phyloP scores from a whole-genome alignment of 2,113 vertebrate genomes.

The Triplophysa rosa region DNA sequence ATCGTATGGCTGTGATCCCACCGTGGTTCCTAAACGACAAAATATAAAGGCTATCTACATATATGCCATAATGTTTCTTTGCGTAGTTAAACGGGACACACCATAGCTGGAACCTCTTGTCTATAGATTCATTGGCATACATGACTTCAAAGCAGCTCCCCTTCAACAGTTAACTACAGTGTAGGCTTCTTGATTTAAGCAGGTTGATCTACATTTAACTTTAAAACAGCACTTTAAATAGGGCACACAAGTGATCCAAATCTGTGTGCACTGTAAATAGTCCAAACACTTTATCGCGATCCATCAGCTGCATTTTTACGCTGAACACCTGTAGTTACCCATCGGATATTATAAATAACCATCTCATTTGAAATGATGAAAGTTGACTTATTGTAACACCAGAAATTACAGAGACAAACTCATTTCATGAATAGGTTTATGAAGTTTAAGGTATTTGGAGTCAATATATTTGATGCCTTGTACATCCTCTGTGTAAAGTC shows the following conservation, averaged over 20 bases:
- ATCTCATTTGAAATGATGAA: slow-evolving; percentile 7
- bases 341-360: slow-evolving; percentile 1
- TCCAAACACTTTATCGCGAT: background rate
- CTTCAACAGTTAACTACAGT: background rate
- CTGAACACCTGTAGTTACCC: slow-evolving; percentile 1
- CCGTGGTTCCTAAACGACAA: background rate
- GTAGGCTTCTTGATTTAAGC: background rate
- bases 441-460: slow-evolving; percentile 28
- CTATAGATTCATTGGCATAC: background rate
- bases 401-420: background rate
- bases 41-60: background rate
- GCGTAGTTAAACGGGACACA: background rate
- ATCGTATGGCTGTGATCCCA: background rate
- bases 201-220: slow-evolving; percentile 18
- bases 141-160: slow-evolving; percentile 8
- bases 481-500: slow-evolving; percentile 38
- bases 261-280: slow-evolving; percentile 36
- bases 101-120: slow-evolving; percentile 4
- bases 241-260: background rate
- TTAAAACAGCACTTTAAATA: slow-evolving; percentile 19
- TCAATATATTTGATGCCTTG: slow-evolving; percentile 34
- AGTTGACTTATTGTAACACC: background rate
- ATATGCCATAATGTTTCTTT: background rate
- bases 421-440: background rate
- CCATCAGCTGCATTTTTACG: slow-evolving; percentile 5